Percentiles rank a stretch among this genome's conserved stretches.
These are phyloP conservation scores for Apis mellifera DNA, from an alignment of 1,140 invertebrate genomes.

Conservation along the genomic window Amel_HAv3.1 CM009931.2:17687501-17688000, in stretches of 20 bases:
- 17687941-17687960: too few relatives aligned
- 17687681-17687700: background rate
- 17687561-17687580: background rate
- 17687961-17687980: too few relatives aligned
- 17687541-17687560: background rate
- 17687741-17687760: slow-evolving; percentile 64
- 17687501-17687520: slow-evolving; percentile 9
- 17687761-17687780: slow-evolving; percentile 79
- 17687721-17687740: slow-evolving; percentile 63
- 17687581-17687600: background rate
- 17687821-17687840: slow-evolving; percentile 68
- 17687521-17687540: background rate
- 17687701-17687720: slow-evolving; percentile 18
- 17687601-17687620: slow-evolving; percentile 6
- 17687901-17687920: too few relatives aligned
- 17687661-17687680: background rate
- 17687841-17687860: slow-evolving; percentile 8
- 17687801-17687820: slow-evolving; percentile 74
- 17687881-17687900: background rate
- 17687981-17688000: too few relatives aligned
- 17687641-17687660: background rate
- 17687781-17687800: slow-evolving; percentile 74
- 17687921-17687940: too few relatives aligned
- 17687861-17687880: background rate
- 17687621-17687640: slow-evolving; percentile 7